A percentile compares a stretch with the other conserved stretches of the same genome.
These are phyloP conservation scores for Lochmaea crataegi DNA, from an alignment of 2,888 invertebrate genomes.

Conservation along the genomic window DNA sequence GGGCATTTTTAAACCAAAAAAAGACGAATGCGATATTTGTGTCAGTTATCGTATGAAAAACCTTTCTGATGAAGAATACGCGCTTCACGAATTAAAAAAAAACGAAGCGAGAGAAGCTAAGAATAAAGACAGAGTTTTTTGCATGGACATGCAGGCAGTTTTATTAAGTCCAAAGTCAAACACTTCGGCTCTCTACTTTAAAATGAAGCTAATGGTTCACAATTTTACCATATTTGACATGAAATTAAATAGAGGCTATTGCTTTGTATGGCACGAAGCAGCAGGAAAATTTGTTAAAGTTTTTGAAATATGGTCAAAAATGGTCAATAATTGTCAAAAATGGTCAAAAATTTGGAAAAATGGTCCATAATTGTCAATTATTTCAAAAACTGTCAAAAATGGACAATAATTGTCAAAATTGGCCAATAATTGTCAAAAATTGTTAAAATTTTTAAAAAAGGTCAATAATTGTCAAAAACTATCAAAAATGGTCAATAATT, in stretches of 20 bases:
- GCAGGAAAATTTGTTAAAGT: too few relatives aligned
- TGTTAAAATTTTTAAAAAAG: too few relatives aligned
- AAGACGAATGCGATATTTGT: constrained; percentile 15
- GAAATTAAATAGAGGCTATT: constrained; percentile 7
- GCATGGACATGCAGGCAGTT: constrained; percentile 12
- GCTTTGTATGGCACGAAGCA: constrained; percentile 19
- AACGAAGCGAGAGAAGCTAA: constrained; percentile 1
- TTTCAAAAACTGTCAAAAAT: too few relatives aligned
- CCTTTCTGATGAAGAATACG: background rate
- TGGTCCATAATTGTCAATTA: too few relatives aligned
- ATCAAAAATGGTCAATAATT: too few relatives aligned
- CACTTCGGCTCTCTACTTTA: constrained; percentile 7
- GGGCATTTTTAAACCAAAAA: constrained; percentile 11
- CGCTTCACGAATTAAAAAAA: background rate
- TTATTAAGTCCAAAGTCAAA: constrained; percentile 10
- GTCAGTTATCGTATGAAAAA: constrained; percentile 5
- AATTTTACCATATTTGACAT: constrained; percentile 8
- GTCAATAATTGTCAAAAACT: too few relatives aligned
- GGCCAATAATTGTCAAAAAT: too few relatives aligned
- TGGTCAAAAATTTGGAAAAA: too few relatives aligned
- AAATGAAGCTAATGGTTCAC: constrained; percentile 14
- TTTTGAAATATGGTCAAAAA: too few relatives aligned
- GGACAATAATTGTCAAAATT: too few relatives aligned
- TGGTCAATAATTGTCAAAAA: too few relatives aligned
- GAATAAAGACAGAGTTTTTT: background rate